These are phyloP conservation scores for Asteroscopus sphinx DNA, from an alignment of 2,888 invertebrate species.

Conservation along the genomic window DNA sequence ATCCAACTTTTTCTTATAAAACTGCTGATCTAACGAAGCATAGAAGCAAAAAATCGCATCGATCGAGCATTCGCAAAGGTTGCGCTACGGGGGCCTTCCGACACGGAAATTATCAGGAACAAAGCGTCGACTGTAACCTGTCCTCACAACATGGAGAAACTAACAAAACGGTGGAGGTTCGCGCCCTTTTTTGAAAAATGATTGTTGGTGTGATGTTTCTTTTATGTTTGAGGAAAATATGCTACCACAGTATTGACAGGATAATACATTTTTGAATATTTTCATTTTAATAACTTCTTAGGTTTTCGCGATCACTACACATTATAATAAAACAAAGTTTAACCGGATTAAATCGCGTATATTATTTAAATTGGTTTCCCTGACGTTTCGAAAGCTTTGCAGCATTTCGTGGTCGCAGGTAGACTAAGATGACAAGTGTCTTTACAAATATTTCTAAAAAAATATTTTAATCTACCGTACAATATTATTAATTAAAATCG, in stretches of 20 bases:
- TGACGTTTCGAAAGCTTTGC: too few species aligned
- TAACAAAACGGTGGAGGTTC: conserved; percentile 6
- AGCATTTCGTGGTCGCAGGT: too few species aligned
- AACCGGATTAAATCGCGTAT: too few species aligned
- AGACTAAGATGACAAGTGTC: too few species aligned
- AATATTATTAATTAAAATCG: too few species aligned
- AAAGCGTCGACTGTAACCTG: conserved; percentile 26
- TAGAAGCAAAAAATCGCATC: conserved; percentile 33
- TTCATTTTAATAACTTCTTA: too few species aligned
- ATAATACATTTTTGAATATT: too few species aligned
- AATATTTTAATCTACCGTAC: too few species aligned
- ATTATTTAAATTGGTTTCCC: too few species aligned
- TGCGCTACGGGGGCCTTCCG: conserved; percentile 37
- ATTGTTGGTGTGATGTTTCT: not conserved
- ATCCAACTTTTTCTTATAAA: conserved; percentile 31
- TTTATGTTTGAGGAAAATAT: not conserved
- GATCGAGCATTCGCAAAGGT: conserved; percentile 28
- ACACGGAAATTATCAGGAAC: conserved; percentile 54
- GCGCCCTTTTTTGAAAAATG: conserved; percentile 1
- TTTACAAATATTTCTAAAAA: too few species aligned
- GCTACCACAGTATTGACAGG: not conserved
- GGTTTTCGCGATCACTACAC: too few species aligned
- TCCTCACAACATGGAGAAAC: conserved; percentile 23
- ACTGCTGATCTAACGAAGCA: conserved; percentile 30
- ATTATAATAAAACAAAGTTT: too few species aligned